Evolutionary conservation across 2,797 vertebrate species (phyloP).

Genomic region (Melanitta fusca): DNA sequence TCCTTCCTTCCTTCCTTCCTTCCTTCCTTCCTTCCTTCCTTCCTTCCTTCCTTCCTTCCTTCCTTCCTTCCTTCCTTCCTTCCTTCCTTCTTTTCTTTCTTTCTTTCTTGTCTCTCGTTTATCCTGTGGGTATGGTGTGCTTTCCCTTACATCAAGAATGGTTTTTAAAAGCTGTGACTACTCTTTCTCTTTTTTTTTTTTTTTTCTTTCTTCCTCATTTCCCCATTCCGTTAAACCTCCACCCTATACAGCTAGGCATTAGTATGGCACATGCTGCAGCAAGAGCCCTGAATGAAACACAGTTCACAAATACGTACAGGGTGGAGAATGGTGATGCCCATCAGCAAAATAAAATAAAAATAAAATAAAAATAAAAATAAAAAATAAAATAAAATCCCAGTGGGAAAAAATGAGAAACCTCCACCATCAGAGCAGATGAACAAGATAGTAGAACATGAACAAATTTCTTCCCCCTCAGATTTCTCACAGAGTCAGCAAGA

Average conservation of each 20-base stretch:
- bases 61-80: neutral
- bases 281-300: neutral
- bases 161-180: neutral
- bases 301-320: neutral
- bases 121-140: neutral
- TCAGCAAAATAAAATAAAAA: neutral
- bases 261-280: fast-evolving
- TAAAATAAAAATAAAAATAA: neutral
- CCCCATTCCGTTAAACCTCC: neutral
- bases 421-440: neutral
- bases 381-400: neutral
- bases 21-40: neutral
- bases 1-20: neutral
- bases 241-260: neutral
- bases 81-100: neutral
- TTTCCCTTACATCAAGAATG: neutral
- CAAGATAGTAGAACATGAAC: neutral
- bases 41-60: neutral
- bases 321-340: neutral
- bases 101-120: neutral
- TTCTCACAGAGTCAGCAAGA: constrained; percentile 43
- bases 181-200: neutral
- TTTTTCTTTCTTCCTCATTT: neutral
- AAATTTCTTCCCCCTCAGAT: neutral
- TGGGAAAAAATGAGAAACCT: neutral